phyloP scores from a whole-genome alignment of 2,888 invertebrate species.

The Drosophila emarginata region DNA sequence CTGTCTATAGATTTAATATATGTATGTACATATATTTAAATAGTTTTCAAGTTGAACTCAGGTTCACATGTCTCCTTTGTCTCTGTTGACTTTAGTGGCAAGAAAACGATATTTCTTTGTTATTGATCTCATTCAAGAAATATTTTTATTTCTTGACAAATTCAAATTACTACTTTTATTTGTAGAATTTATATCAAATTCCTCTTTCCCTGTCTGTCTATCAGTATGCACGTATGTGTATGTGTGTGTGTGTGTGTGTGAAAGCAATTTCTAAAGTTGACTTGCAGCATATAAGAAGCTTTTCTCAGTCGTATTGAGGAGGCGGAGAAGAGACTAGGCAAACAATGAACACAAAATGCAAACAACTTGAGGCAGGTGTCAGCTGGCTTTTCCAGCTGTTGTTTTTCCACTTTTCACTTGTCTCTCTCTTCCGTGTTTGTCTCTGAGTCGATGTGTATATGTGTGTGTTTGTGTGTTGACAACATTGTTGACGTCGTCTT shows the following conservation, averaged over 20 bases:
- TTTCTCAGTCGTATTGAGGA: constrained; percentile 7
- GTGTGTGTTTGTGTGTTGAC: background rate
- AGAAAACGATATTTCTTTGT: constrained; percentile 34
- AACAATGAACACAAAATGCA: constrained; percentile 45
- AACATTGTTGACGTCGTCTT: constrained; percentile 11
- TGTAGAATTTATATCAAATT: constrained; percentile 3
- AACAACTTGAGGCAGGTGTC: constrained; percentile 55
- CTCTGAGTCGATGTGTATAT: background rate
- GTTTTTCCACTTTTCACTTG: constrained; percentile 33
- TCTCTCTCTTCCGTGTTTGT: constrained; percentile 2
- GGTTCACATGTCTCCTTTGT: background rate
- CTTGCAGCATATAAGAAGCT: constrained; percentile 10
- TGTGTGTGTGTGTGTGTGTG: background rate
- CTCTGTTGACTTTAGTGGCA: background rate
- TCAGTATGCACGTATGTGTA: background rate
- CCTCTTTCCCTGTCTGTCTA: background rate
- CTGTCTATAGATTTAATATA: no score
- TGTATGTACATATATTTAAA: no score
- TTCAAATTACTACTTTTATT: constrained; percentile 5
- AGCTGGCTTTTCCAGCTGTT: constrained; percentile 26
- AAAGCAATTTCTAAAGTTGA: constrained; percentile 6
- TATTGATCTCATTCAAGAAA: background rate
- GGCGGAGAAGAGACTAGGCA: constrained; percentile 13
- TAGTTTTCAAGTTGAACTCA: background rate
- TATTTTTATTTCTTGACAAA: background rate